phyloP scores from a whole-genome alignment of 2,113 vertebrate species.

The pig (Sus scrofa) region T2T-Sscrofa CM000813.6:102412001-102412500 shows the following conservation, averaged over 20 bases:
- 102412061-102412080: constrained; percentile 10
- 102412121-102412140: not conserved
- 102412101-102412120: constrained; percentile 25
- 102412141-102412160: not conserved
- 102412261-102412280: not conserved
- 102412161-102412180: constrained; percentile 32
- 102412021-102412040: too few species aligned
- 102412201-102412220: not conserved
- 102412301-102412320: too few species aligned
- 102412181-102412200: constrained; percentile 43
- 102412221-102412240: not conserved
- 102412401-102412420: not conserved
- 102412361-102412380: not conserved
- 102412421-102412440: not conserved
- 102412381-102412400: not conserved
- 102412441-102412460: not conserved
- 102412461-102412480: not conserved
- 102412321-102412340: too few species aligned
- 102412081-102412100: not conserved
- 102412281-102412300: not conserved
- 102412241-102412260: not conserved
- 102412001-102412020: too few species aligned
- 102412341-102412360: not conserved
- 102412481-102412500: not conserved
- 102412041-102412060: not conserved